Evolutionary conservation across 2,797 vertebrate species (phyloP).

Genomic region (Sebastiscus albofasciatus): DNA sequence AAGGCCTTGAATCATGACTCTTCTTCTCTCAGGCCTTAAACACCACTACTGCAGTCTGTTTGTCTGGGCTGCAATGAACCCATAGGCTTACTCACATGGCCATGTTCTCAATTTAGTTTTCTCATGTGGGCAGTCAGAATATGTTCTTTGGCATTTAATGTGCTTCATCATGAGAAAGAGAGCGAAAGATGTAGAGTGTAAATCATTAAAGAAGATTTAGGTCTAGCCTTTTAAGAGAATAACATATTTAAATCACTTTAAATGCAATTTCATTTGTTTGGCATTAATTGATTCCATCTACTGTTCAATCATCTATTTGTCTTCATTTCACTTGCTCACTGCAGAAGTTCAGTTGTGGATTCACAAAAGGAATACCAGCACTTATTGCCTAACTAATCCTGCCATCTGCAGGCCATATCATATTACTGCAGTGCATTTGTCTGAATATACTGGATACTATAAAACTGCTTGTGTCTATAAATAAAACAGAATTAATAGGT

Average conservation of each 20-base stretch:
- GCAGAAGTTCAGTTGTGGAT: neutral
- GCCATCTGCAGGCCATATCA: conserved; percentile 48
- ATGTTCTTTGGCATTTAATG: neutral
- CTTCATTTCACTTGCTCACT: neutral
- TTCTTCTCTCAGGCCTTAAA: neutral
- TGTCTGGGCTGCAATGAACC: neutral
- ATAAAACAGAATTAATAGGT: neutral
- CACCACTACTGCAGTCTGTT: neutral
- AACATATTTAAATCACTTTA: neutral
- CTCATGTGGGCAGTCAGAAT: neutral
- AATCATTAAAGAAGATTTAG: neutral
- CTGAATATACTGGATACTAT: neutral
- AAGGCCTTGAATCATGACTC: neutral
- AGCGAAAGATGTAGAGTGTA: neutral
- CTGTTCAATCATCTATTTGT: neutral
- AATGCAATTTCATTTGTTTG: neutral
- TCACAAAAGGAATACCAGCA: neutral
- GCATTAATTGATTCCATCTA: neutral
- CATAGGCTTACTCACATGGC: neutral
- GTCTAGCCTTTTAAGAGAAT: neutral
- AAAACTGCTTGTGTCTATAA: neutral
- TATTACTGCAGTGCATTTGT: conserved; percentile 16
- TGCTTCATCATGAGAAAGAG: neutral
- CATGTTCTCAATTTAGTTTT: neutral
- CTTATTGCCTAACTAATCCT: neutral